Evolutionary conservation across 2,888 invertebrate genomes (phyloP).

Genomic region (Philhelius pedissequus): DNA sequence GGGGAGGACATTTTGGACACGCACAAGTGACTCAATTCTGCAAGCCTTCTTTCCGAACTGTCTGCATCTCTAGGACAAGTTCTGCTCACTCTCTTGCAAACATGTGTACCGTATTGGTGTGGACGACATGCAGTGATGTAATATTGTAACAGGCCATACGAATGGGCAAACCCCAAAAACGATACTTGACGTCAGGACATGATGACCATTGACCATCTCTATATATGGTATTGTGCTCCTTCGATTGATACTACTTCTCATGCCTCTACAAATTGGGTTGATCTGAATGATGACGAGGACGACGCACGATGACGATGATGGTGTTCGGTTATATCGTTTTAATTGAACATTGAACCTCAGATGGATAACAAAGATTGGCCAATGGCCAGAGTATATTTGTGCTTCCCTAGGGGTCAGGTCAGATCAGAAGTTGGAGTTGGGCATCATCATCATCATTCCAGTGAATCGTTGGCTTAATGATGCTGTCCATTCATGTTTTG

Average conservation of each 20-base stretch:
- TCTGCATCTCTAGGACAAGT: slow-evolving; percentile 11
- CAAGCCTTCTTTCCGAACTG: background rate
- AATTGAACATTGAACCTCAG: slow-evolving; percentile 64
- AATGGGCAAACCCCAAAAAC: slow-evolving; percentile 19
- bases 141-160: slow-evolving; percentile 15
- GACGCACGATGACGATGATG: slow-evolving; percentile 35
- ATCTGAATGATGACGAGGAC: slow-evolving; percentile 22
- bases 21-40: slow-evolving; percentile 46
- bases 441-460: background rate
- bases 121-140: slow-evolving; percentile 40
- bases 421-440: slow-evolving; percentile 2
- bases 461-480: slow-evolving; percentile 52
- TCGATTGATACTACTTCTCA: background rate
- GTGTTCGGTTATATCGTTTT: slow-evolving; percentile 58
- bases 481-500: slow-evolving; percentile 51
- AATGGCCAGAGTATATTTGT: slow-evolving; percentile 47
- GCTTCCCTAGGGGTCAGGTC: slow-evolving; percentile 35
- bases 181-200: slow-evolving; percentile 15
- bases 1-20: slow-evolving; percentile 10
- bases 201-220: slow-evolving; percentile 12
- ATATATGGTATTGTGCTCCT: background rate
- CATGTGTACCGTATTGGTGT: slow-evolving; percentile 4
- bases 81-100: background rate
- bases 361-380: slow-evolving; percentile 59
- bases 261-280: background rate